phyloP scores from a whole-genome alignment of 2,888 invertebrate genomes.

The Strigamia transsilvanica region DNA sequence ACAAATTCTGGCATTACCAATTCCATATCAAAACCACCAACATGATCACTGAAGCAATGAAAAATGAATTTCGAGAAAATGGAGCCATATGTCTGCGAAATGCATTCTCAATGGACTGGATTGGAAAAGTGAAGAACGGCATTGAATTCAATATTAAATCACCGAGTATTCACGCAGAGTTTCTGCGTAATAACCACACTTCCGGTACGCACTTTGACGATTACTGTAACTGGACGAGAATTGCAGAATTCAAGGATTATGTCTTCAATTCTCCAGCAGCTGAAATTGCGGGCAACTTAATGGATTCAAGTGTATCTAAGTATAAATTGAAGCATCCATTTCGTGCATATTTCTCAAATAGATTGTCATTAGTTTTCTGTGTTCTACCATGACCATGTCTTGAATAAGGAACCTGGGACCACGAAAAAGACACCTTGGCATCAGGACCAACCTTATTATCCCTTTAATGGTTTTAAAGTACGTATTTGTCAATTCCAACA shows the following conservation, averaged over 20 bases:
- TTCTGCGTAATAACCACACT: conserved; percentile 57
- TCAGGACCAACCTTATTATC: conserved; percentile 62
- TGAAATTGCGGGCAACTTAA: conserved; percentile 59
- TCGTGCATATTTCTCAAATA: neutral
- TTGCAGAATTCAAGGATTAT: conserved; percentile 60
- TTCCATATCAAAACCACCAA: too few species aligned
- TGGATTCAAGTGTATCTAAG: conserved; percentile 59
- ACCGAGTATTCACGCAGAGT: conserved; percentile 59
- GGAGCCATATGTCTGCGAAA: conserved; percentile 60
- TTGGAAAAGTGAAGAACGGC: conserved; percentile 59
- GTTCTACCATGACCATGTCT: conserved; percentile 62
- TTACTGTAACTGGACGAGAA: conserved; percentile 61
- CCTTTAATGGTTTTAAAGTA: conserved; percentile 61
- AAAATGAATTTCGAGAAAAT: conserved; percentile 57
- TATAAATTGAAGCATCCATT: conserved; percentile 37
- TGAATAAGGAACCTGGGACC: conserved; percentile 61
- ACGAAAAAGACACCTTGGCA: conserved; percentile 61
- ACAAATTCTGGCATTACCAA: too few species aligned
- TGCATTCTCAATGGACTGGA: conserved; percentile 59
- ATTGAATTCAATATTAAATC: conserved; percentile 59
- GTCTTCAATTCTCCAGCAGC: conserved; percentile 60
- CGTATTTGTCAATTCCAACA: too few species aligned
- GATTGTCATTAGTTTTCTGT: conserved; percentile 55
- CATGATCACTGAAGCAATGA: conserved; percentile 4
- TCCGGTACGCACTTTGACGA: conserved; percentile 61